Conservation (phyloP, 2,113 vertebrate genomes). For the Tetraodon nigroviridis region DNA sequence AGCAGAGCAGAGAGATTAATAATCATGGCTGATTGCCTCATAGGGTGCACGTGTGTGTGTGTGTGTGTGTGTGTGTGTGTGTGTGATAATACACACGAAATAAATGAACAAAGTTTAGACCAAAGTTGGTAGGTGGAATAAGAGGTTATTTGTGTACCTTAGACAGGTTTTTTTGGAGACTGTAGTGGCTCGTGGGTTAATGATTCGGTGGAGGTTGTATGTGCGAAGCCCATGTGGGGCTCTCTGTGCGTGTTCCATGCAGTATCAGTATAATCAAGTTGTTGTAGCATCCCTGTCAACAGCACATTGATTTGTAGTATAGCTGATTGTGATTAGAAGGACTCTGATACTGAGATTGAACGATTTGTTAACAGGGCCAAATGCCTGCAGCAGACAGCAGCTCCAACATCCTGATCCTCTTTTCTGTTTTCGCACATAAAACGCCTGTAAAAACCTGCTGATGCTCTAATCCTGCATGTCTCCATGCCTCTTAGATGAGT, state of each 20-base stretch:
- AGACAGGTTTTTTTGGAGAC: too few relatives aligned
- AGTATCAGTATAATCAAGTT: conserved; percentile 50
- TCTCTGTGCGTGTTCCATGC: conserved; percentile 42
- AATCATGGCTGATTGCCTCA: conserved; percentile 36
- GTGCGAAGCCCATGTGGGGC: conserved; percentile 25
- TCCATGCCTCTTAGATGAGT: conserved; percentile 71
- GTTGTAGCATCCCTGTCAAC: conserved; percentile 39
- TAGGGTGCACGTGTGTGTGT: neutral
- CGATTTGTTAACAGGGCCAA: neutral
- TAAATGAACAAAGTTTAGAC: too few relatives aligned
- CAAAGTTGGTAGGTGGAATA: too few relatives aligned
- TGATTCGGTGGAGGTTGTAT: conserved; percentile 5
- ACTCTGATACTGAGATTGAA: conserved; percentile 45
- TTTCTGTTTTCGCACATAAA: neutral
- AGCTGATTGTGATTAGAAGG: conserved; percentile 19
- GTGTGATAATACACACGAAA: too few relatives aligned
- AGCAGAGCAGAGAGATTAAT: conserved; percentile 10
- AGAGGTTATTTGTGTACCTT: too few relatives aligned
- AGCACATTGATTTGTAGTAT: conserved; percentile 46
- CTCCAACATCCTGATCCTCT: conserved; percentile 24
- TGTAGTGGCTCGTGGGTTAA: too few relatives aligned
- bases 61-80: too few relatives aligned
- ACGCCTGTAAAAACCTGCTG: neutral
- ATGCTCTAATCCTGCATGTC: conserved; percentile 30
- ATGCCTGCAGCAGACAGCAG: neutral